Percentiles rank a stretch among this genome's conserved stretches.
Evolutionary conservation across 2,888 invertebrate species (phyloP).

Genomic region (Baronia brevicornis): DNA sequence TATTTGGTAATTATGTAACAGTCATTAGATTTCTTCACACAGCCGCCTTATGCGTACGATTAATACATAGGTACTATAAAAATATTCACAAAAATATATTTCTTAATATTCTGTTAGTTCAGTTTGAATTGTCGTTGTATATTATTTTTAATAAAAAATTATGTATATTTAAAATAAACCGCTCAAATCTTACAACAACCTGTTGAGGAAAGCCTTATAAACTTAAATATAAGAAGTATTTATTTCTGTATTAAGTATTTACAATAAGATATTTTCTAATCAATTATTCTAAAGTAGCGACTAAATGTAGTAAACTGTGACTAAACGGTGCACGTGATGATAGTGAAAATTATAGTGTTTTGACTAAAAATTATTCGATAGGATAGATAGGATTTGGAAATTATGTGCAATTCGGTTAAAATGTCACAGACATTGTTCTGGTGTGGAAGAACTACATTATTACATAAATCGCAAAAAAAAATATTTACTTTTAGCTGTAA

Average conservation of each 20-base stretch:
- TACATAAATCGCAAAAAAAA: too few species aligned
- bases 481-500: too few species aligned
- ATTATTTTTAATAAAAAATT: background rate
- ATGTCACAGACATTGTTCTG: constrained; percentile 23
- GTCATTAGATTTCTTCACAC: too few species aligned
- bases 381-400: constrained; percentile 24
- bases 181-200: constrained; percentile 11
- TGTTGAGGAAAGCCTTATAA: constrained; percentile 4
- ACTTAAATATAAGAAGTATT: constrained; percentile 17
- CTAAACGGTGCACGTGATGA: constrained; percentile 21
- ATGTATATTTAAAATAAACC: background rate
- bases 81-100: background rate
- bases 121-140: background rate
- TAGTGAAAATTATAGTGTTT: constrained; percentile 22
- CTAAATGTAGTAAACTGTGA: constrained; percentile 16
- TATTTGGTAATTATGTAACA: too few species aligned
- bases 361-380: constrained; percentile 28
- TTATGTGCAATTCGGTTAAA: constrained; percentile 24
- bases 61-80: background rate
- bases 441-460: constrained; percentile 11
- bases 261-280: constrained; percentile 17
- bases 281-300: constrained; percentile 2
- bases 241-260: constrained; percentile 22
- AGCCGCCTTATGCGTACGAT: too few species aligned
- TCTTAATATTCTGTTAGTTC: background rate